Conservation (phyloP, 1,140 invertebrate genomes). For the Aphelenchoides fujianensis region DNA sequence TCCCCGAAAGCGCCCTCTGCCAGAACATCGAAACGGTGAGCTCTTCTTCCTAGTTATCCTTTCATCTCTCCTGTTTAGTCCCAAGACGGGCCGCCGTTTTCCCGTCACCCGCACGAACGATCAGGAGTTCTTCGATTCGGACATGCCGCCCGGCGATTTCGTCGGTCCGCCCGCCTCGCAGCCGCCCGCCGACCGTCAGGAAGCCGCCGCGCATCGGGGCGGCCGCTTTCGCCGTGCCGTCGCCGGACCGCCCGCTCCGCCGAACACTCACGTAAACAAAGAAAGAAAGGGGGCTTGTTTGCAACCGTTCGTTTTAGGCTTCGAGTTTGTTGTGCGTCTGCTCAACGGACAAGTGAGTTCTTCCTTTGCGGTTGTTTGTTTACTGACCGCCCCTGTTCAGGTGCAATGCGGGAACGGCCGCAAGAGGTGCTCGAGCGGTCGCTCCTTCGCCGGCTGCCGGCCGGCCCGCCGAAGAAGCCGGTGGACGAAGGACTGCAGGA, state of each 20-base stretch:
- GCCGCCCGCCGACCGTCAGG: conserved; percentile 11
- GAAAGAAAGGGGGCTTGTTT: conserved; percentile 25
- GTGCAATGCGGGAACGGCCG: conserved; percentile 26
- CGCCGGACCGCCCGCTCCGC: conserved; percentile 31
- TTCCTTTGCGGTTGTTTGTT: no score
- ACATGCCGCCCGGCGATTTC: neutral
- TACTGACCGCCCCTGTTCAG: no score
- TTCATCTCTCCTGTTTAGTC: no score
- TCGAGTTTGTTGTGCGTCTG: conserved; percentile 36
- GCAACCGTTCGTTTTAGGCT: conserved; percentile 7
- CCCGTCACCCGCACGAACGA: conserved; percentile 16
- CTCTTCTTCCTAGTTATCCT: no score
- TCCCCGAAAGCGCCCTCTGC: conserved; percentile 44
- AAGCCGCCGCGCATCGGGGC: neutral
- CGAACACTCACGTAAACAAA: conserved; percentile 28
- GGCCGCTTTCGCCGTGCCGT: neutral
- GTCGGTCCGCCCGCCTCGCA: neutral
- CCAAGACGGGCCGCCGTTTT: neutral
- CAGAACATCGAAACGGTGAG: conserved; percentile 49
- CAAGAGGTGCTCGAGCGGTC: conserved; percentile 29
- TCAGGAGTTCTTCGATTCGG: conserved; percentile 11
- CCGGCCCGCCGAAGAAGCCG: neutral
- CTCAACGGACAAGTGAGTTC: neutral
- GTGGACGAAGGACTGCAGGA: neutral
- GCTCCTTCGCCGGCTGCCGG: neutral